Evolutionary conservation across 2,888 invertebrate species (phyloP).

Genomic region (Idaea biselata): DNA sequence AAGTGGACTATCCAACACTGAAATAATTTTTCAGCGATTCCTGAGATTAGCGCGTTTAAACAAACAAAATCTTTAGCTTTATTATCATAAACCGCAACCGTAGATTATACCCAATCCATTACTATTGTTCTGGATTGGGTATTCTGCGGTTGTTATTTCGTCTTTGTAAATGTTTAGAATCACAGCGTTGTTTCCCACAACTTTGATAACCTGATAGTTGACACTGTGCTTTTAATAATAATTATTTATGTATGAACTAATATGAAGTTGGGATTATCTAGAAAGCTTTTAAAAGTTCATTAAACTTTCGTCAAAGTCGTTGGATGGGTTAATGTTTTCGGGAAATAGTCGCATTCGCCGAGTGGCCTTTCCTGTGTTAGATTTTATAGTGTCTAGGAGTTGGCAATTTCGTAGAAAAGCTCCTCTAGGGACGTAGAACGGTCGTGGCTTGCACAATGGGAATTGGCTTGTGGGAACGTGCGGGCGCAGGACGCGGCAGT

Average conservation of each 20-base stretch:
- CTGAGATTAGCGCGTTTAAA: too few species aligned
- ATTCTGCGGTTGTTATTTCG: background rate
- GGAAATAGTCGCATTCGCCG: constrained; percentile 23
- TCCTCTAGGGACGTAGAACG: constrained; percentile 53
- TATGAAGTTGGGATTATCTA: background rate
- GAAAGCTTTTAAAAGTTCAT: background rate
- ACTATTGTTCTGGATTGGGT: background rate
- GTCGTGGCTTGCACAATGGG: constrained; percentile 54
- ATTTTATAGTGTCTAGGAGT: constrained; percentile 32
- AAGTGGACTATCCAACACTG: too few species aligned
- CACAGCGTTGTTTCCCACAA: background rate
- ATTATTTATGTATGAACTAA: background rate
- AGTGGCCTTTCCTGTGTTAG: constrained; percentile 23
- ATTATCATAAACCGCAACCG: too few species aligned
- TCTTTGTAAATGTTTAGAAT: background rate
- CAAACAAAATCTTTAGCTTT: too few species aligned
- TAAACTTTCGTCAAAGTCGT: constrained; percentile 7
- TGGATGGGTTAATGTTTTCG: constrained; percentile 27
- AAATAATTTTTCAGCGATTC: too few species aligned
- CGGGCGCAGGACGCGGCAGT: constrained; percentile 76
- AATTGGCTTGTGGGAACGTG: constrained; percentile 54
- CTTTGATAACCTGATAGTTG: background rate
- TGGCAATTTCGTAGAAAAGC: constrained; percentile 43
- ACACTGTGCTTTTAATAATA: background rate
- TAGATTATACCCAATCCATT: too few species aligned